Evolutionary conservation across 2,888 invertebrate genomes (phyloP).

Genomic region (Aleiodes leptofemur): DNA sequence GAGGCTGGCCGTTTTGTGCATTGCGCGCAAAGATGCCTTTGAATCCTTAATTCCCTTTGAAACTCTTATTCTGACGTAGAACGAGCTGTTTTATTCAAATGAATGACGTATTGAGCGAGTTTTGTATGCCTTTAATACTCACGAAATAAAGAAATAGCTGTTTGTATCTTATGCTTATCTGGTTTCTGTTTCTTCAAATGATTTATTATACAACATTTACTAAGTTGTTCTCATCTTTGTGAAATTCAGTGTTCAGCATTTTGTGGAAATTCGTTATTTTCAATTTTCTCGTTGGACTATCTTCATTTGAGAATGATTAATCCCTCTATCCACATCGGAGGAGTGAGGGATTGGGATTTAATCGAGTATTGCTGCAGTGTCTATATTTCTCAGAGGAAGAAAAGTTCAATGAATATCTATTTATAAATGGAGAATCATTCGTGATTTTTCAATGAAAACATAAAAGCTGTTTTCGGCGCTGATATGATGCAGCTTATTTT

Average conservation of each 20-base stretch:
- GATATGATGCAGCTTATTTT: too few species aligned
- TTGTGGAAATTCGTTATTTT: not conserved
- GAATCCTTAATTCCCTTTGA: constrained; percentile 76
- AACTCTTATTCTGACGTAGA: constrained; percentile 74
- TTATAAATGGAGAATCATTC: too few species aligned
- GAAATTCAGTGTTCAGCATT: not conserved
- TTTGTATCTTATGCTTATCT: constrained; percentile 66
- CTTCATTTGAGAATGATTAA: not conserved
- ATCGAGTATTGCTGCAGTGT: too few species aligned
- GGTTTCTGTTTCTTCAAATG: constrained; percentile 50
- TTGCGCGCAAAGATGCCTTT: constrained; percentile 74
- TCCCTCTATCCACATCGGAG: too few species aligned
- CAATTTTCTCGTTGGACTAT: not conserved
- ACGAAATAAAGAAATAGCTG: constrained; percentile 54
- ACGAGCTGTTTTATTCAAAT: constrained; percentile 74
- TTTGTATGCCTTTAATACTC: constrained; percentile 71
- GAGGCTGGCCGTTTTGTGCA: constrained; percentile 69
- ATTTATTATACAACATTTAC: constrained; percentile 25
- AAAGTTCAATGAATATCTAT: too few species aligned
- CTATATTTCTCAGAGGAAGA: too few species aligned
- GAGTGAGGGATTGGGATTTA: too few species aligned
- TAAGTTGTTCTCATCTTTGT: constrained; percentile 1
- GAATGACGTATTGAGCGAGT: constrained; percentile 75
- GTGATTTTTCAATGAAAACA: too few species aligned
- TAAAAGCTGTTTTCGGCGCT: too few species aligned